A percentile compares a stretch with the other conserved stretches of the same genome.
phyloP scores from a whole-genome alignment of 2,113 vertebrate genomes.

The Crypturellus undulatus region DNA sequence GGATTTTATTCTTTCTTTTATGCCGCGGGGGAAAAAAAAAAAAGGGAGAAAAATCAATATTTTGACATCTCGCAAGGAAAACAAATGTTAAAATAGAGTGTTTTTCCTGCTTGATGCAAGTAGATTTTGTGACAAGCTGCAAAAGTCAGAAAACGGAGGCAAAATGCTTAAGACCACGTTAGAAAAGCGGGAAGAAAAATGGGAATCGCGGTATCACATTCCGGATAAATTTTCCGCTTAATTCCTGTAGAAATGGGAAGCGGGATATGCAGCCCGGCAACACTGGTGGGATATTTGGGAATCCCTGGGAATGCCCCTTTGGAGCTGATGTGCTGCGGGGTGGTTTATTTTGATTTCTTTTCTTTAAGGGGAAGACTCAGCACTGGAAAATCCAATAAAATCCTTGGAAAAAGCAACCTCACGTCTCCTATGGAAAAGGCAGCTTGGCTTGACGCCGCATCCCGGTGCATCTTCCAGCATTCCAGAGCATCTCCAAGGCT shows the following conservation, averaged over 20 bases:
- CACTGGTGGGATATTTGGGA: too few relatives aligned
- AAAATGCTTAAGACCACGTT: background rate
- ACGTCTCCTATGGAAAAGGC: background rate
- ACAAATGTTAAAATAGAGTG: background rate
- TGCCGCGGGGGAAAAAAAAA: background rate
- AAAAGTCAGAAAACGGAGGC: background rate
- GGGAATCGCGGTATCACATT: background rate
- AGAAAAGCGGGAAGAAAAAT: background rate
- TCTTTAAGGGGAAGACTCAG: background rate
- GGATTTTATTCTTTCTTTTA: background rate
- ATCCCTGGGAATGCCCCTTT: background rate
- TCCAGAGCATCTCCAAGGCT: too few relatives aligned
- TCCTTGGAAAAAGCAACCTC: fast-evolving
- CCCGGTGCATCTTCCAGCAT: too few relatives aligned
- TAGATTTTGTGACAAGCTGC: constrained; percentile 44
- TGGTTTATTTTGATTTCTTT: background rate
- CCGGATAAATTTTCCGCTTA: background rate
- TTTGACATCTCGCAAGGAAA: constrained; percentile 46
- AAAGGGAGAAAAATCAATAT: background rate
- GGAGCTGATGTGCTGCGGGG: background rate
- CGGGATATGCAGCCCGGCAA: too few relatives aligned
- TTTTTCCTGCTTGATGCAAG: constrained; percentile 44
- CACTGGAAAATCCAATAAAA: fast-evolving
- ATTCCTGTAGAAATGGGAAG: background rate
- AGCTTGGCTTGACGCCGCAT: background rate